Evolutionary conservation across 2,113 vertebrate genomes (phyloP).

Genomic region (Pungitius pungitius): DNA sequence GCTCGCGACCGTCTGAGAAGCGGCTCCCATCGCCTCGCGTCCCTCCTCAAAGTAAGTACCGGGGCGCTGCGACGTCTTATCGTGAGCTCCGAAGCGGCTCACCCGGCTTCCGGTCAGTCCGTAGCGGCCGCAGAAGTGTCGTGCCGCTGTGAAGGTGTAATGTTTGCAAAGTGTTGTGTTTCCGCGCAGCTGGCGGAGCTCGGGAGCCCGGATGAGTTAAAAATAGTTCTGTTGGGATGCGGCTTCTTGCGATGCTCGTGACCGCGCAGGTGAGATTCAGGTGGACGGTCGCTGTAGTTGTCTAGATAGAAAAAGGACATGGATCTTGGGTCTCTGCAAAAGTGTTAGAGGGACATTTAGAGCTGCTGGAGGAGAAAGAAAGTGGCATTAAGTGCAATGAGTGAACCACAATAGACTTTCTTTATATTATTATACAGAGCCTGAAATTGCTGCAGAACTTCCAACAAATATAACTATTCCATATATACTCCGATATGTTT

Average conservation of each 20-base stretch:
- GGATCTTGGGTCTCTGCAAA: neutral
- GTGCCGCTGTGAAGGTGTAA: slow-evolving; percentile 62
- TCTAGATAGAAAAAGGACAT: neutral
- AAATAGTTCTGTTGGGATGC: slow-evolving; percentile 32
- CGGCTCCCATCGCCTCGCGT: slow-evolving; percentile 5
- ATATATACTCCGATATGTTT: neutral
- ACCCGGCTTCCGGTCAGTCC: slow-evolving; percentile 7
- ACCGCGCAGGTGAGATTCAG: slow-evolving; percentile 44
- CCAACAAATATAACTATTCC: neutral
- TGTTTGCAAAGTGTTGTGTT: slow-evolving; percentile 70
- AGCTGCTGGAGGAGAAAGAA: neutral
- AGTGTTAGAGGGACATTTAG: neutral
- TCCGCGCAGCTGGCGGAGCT: slow-evolving; percentile 41
- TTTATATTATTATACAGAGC: neutral
- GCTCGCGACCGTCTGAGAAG: slow-evolving; percentile 26
- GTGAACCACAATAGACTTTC: neutral
- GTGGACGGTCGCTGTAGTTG: slow-evolving; percentile 33
- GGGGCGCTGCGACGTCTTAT: neutral
- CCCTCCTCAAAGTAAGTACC: slow-evolving; percentile 74
- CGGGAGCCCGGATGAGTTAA: slow-evolving; percentile 25
- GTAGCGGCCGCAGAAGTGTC: slow-evolving; percentile 15
- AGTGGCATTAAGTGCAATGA: neutral
- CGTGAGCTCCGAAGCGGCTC: neutral
- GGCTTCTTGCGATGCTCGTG: slow-evolving; percentile 14
- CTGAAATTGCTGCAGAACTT: neutral